Conservation (phyloP, 2,113 vertebrate species). For the Corydoras sp. region DNA sequence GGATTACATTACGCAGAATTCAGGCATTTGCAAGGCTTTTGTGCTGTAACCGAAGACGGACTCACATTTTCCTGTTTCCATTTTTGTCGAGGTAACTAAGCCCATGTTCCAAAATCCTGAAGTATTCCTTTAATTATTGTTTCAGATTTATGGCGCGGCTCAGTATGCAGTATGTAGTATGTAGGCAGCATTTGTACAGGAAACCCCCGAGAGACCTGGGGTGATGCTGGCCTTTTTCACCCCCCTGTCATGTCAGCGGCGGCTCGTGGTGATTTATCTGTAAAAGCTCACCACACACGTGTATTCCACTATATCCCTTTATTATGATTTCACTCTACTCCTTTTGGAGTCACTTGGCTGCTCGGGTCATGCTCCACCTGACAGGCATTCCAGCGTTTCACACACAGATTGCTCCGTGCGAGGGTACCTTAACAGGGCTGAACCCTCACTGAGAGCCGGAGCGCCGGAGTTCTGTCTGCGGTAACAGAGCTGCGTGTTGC, state of each 20-base stretch:
- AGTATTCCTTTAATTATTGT: too few species aligned
- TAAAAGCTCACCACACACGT: conserved; percentile 13
- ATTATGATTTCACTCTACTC: conserved; percentile 48
- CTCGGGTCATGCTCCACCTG: conserved; percentile 62
- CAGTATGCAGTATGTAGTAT: neutral
- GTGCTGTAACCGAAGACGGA: too few species aligned
- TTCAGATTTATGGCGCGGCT: neutral
- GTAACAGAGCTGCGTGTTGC: conserved; percentile 83
- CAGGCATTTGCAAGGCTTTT: too few species aligned
- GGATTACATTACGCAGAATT: too few species aligned
- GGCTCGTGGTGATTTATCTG: conserved; percentile 40
- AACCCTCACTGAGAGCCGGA: neutral
- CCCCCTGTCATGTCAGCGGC: conserved; percentile 59
- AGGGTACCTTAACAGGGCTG: conserved; percentile 12
- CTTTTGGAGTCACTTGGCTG: conserved; percentile 36
- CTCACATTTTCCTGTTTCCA: too few species aligned
- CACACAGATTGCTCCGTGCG: conserved; percentile 77
- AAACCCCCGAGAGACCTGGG: neutral
- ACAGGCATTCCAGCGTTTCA: conserved; percentile 81
- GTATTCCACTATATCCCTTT: conserved; percentile 34
- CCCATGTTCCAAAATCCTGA: too few species aligned
- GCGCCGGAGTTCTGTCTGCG: conserved; percentile 55
- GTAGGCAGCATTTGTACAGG: neutral
- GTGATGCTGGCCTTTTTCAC: neutral
- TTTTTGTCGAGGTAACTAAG: too few species aligned